Percentiles rank a stretch among this genome's conserved stretches.
Evolutionary conservation across 2,888 invertebrate species (phyloP).

Genomic region (Parascotia fuliginaria): DNA sequence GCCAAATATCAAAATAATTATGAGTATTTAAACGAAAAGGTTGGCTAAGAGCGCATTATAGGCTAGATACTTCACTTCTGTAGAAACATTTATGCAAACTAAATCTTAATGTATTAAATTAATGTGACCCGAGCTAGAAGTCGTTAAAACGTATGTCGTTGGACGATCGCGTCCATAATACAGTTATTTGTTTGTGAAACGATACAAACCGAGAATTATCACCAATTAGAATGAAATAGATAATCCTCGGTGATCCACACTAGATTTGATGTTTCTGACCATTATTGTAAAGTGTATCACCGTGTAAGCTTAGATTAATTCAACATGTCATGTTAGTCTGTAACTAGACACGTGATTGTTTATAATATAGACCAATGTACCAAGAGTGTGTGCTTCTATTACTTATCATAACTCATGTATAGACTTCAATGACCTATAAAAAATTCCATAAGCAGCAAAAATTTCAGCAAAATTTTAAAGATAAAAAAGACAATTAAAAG

Average conservation of each 20-base stretch:
- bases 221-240: slow-evolving; percentile 40
- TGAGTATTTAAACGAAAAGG: slow-evolving; percentile 21
- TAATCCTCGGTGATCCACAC: slow-evolving; percentile 67
- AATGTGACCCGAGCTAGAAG: slow-evolving; percentile 18
- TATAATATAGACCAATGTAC: slow-evolving; percentile 61
- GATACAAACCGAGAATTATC: slow-evolving; percentile 66
- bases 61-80: slow-evolving; percentile 24
- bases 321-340: slow-evolving; percentile 80
- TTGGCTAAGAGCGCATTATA: slow-evolving; percentile 21
- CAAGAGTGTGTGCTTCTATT: slow-evolving; percentile 53
- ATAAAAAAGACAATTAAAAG: background rate
- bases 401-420: background rate
- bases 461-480: too few species aligned
- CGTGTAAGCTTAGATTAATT: slow-evolving; percentile 81
- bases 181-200: slow-evolving; percentile 66
- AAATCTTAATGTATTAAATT: slow-evolving; percentile 12
- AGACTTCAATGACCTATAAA: too few species aligned
- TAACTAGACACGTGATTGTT: slow-evolving; percentile 75
- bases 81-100: slow-evolving; percentile 19
- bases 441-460: too few species aligned
- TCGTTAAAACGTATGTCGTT: slow-evolving; percentile 64
- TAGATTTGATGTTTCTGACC: slow-evolving; percentile 79
- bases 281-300: slow-evolving; percentile 80
- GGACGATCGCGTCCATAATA: slow-evolving; percentile 83
- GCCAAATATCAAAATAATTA: slow-evolving; percentile 11